Evolutionary conservation across 1,140 invertebrate genomes (phyloP), one percentile per base, ranked within the genome.

Genomic region (Zaprionus ghesquierei): DNA sequence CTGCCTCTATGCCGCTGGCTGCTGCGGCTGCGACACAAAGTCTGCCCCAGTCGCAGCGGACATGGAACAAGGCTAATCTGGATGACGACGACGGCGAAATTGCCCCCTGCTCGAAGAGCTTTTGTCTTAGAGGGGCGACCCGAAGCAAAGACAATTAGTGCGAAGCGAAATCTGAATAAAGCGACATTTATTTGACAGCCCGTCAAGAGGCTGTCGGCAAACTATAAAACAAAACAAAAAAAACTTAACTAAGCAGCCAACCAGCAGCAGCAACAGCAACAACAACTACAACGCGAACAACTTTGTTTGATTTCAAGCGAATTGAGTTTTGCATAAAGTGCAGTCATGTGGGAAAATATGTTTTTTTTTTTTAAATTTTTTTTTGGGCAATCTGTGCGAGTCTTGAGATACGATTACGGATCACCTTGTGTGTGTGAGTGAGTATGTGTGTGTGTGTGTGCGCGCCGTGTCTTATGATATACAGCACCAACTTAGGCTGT

Each of bases 151-250:
- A 87, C 82, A 87, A 87, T 87, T 87, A 87, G 82, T 87, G 82
- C 78, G 84, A 79, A 87, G 77, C 65, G 87, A 87, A 90, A 90
- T 90, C 90, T 90, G 86, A 90, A 90, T 90, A 90, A 87, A 90
- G 86, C 87, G 86, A 90, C 86, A 90, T 90, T 90, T 90, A 90
- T 90, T 90, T 90, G 87, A 90, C 86, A 90, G 80, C 53, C 79
- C 87, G 87, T 87, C 81, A 82, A 86, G 87, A 79, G 87, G 73
- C 79, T 86, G 77, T 87, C 82, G 82, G 82, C 82, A 87, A 86
- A 86, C 82, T 86, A 87, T 86, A 75, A 85, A 85, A 77, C 56
- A 79, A 68, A 75, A 85, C 86, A 77, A 50, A 79, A 68, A 65
- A 78, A 75, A 66, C 50, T 41, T 15, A 69, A 44, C 59, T 33